Evolutionary conservation across 1,140 invertebrate species (phyloP), one percentile per base, ranked within the genome.

Genomic region (Tetranychus urticae): DNA sequence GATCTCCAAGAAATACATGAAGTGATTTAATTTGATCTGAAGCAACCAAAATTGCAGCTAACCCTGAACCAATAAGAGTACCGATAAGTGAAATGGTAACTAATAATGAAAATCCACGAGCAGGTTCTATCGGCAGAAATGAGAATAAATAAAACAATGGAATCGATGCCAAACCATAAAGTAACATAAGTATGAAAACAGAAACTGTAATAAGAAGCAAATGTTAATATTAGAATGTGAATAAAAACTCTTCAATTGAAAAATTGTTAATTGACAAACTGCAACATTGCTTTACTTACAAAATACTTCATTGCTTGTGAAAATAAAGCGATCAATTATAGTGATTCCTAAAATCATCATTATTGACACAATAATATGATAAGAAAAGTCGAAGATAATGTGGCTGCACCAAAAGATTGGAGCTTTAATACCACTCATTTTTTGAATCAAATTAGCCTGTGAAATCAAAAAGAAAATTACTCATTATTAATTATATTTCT

Each of bases 401-500:
- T 61, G 61, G 2, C 58, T 13, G 12, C 59, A 3, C 66, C 66
- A 68, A 33, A 62, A 68, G 1, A 61, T 12, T 13, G 33, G 3
- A 31, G 59, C 35, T 6, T 31, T 37, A 0, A 67, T 13, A 23
- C 67, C 67, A 31, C 54, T 63, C 66, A 68, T 68, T 23, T 62
- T 31, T 42, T 68, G 67, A 5, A 68, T 37, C 13, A 66, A 48
- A 60, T 67, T 68, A 23, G 58, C 63, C 54, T 68, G 64, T 31
- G 66, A 23, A 23, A 23, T 23, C 0, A 0, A 42, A 33, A 52
- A 47, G 2, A 47, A 47, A 47, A 14, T 3, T 47, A n/a, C 0
- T 47, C 7, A 47, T 3, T 47, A 47, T 3, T 47, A 3, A n/a
- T 8, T 2, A 47, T 47, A 3, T 47, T 3, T 23, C 23, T 23